Conservation (phyloP, 2,888 invertebrate genomes). For the Augiades crinisus region DNA sequence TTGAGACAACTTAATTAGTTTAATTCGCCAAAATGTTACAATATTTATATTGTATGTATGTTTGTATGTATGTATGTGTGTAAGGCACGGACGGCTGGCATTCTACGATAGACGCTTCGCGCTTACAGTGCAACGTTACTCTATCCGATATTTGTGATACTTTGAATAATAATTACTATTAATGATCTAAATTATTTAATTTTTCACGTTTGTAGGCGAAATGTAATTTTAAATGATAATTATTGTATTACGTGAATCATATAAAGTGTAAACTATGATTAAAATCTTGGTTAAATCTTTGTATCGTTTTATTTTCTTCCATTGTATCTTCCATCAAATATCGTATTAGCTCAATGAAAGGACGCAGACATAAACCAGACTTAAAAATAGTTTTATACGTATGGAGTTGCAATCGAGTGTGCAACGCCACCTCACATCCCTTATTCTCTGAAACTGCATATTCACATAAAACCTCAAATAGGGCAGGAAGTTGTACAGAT, state of each 20-base stretch:
- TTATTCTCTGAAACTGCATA: too few species aligned
- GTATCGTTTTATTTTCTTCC: conserved; percentile 38
- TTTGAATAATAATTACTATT: conserved; percentile 77
- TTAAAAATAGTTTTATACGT: too few species aligned
- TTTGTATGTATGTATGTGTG: background rate
- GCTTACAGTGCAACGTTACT: conserved; percentile 71
- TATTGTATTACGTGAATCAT: conserved; percentile 65
- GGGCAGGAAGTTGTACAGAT: too few species aligned
- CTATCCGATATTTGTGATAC: conserved; percentile 79
- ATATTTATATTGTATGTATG: conserved; percentile 12
- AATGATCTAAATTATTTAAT: conserved; percentile 80
- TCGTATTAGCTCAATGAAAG: too few species aligned
- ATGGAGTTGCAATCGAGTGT: too few species aligned
- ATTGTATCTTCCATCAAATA: too few species aligned
- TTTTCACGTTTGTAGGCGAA: conserved; percentile 78
- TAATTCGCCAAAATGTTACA: conserved; percentile 34
- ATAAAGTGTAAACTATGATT: conserved; percentile 68
- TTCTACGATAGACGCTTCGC: conserved; percentile 66
- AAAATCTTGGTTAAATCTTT: conserved; percentile 68
- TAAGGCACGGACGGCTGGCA: conserved; percentile 16
- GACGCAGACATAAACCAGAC: too few species aligned
- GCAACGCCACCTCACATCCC: too few species aligned
- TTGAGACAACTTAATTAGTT: conserved; percentile 32
- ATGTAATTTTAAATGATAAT: conserved; percentile 64
- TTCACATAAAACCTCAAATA: too few species aligned